Evolutionary conservation across 2,113 vertebrate genomes (phyloP).

Genomic region (Melanerpes formicivorus): DNA sequence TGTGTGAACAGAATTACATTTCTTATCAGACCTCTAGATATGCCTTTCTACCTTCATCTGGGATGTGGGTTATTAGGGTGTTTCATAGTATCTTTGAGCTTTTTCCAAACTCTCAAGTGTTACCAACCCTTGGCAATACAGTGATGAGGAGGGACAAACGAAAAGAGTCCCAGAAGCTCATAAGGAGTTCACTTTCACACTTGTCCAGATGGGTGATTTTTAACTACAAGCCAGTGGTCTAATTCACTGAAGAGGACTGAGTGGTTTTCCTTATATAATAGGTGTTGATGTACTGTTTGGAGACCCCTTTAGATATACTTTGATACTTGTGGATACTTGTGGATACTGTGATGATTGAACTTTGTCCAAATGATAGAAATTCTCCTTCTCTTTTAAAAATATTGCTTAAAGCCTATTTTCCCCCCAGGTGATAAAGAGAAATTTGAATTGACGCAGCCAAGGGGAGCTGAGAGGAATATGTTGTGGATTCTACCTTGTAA

Average conservation of each 20-base stretch:
- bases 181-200: neutral
- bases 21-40: neutral
- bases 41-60: neutral
- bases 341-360: neutral
- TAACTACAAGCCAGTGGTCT: neutral
- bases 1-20: neutral
- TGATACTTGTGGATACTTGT: neutral
- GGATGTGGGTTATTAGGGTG: neutral
- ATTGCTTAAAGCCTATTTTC: neutral
- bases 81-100: neutral
- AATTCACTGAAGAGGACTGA: neutral
- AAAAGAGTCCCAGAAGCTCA: neutral
- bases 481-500: fast-evolving
- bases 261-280: neutral
- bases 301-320: neutral
- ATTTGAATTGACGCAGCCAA: neutral
- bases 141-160: neutral
- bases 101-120: neutral
- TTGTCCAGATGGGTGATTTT: neutral
- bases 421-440: neutral
- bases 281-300: neutral
- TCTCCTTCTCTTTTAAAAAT: neutral
- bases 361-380: neutral
- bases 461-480: neutral
- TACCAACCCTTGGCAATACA: neutral